phyloP scores from a whole-genome alignment of 1,140 invertebrate species.

The Drosophila rhopaloa region DNA sequence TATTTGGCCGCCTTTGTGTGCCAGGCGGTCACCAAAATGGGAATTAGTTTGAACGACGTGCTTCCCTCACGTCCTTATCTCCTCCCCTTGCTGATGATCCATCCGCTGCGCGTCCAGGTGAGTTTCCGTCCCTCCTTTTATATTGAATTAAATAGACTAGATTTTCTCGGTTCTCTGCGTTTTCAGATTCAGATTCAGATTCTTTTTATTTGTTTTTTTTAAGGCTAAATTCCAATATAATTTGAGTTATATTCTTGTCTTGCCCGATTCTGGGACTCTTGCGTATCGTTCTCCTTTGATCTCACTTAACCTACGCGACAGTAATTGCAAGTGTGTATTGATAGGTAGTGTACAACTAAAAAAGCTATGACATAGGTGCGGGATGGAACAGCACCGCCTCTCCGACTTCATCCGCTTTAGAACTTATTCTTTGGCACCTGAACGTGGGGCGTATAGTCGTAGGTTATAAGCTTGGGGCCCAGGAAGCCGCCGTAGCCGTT shows the following conservation, averaged over 20 bases:
- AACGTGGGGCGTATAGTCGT: slow-evolving; percentile 88
- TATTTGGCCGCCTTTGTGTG: slow-evolving; percentile 97
- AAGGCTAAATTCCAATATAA: slow-evolving; percentile 41
- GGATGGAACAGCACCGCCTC: background rate
- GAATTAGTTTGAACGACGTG: slow-evolving; percentile 90
- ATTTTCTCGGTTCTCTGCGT: background rate
- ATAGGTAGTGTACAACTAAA: slow-evolving; percentile 50
- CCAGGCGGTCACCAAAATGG: slow-evolving; percentile 94
- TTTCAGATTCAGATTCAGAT: slow-evolving; percentile 33
- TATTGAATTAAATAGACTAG: background rate
- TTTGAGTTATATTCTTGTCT: slow-evolving; percentile 37
- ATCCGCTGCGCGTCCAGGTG: slow-evolving; percentile 96
- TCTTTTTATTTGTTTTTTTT: slow-evolving; percentile 28
- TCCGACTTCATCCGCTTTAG: slow-evolving; percentile 1
- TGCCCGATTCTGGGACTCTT: slow-evolving; percentile 17
- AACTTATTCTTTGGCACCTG: slow-evolving; percentile 79
- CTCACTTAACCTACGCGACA: slow-evolving; percentile 17
- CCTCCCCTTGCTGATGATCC: slow-evolving; percentile 93
- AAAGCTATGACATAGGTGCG: slow-evolving; percentile 67
- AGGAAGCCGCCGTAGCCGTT: slow-evolving; percentile 91
- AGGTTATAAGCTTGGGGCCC: slow-evolving; percentile 91
- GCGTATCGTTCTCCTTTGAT: slow-evolving; percentile 5
- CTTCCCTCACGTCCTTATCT: slow-evolving; percentile 90
- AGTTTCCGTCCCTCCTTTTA: slow-evolving; percentile 57
- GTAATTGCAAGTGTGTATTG: slow-evolving; percentile 24